These are phyloP conservation scores for Brachypalpus laphriformis DNA, from an alignment of 2,888 invertebrate species.

Conservation along the genomic window DNA sequence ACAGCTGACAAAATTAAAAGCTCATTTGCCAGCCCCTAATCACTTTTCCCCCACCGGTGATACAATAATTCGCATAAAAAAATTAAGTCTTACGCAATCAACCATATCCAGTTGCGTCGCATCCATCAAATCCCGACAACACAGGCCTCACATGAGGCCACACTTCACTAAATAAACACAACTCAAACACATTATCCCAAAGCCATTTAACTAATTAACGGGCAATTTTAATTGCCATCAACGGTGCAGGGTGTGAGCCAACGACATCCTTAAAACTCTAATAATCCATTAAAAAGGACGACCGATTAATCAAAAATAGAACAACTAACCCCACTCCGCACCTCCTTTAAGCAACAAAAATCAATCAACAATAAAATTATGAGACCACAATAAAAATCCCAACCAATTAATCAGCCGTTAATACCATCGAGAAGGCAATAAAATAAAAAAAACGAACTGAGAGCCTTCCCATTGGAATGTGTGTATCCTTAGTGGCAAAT, in stretches of 20 bases:
- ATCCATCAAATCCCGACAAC: conserved; percentile 49
- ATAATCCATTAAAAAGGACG: conserved; percentile 70
- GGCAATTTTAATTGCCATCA: conserved; percentile 67
- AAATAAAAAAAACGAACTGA: conserved; percentile 67
- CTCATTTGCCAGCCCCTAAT: neutral
- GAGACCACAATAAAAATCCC: conserved; percentile 70
- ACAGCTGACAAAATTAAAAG: neutral
- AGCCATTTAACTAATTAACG: conserved; percentile 71
- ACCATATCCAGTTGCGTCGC: conserved; percentile 56
- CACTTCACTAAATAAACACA: neutral
- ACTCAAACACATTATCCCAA: conserved; percentile 54
- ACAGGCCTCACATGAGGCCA: neutral
- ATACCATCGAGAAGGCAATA: conserved; percentile 48
- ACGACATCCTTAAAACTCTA: conserved; percentile 66
- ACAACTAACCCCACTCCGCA: conserved; percentile 31
- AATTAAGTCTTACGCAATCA: conserved; percentile 54
- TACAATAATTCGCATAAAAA: conserved; percentile 7
- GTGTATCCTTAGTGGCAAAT: conserved; percentile 22
- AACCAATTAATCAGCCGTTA: conserved; percentile 71
- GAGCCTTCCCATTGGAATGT: conserved; percentile 16
- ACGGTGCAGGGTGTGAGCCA: conserved; percentile 58
- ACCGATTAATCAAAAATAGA: conserved; percentile 70
- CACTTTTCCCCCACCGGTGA: neutral
- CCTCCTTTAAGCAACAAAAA: conserved; percentile 18
- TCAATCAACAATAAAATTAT: conserved; percentile 70